Base-by-base conservation (phyloP, 2,888 invertebrate species). In the Branchellion lobata region DNA sequence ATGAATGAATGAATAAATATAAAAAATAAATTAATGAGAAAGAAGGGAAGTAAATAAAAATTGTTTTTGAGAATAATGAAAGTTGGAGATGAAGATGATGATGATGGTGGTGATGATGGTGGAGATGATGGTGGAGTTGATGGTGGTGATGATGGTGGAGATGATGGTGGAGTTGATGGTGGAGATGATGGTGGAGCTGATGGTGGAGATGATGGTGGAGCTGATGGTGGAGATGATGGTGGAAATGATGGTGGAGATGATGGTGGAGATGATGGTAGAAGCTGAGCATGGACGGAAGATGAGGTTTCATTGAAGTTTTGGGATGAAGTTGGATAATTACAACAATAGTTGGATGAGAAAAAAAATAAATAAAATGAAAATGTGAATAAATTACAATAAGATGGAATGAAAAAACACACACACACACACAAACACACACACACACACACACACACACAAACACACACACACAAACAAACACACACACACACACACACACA, bases 401-500 rank as follows among this genome's bases (percentile, higher is more conserved):
- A n/a, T n/a, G n/a, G n/a, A n/a, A n/a, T n/a, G n/a, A n/a, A 40
- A 0, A 51, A 29, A 75, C 2, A 51, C 75, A 31, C 5, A 47
- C 75, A 74, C 34, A 71, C 33, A 31, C 34, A 71, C 71, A 5
- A 71, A 27, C n/a, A n/a, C n/a, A 33, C 11, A 71, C 31, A 65
- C 65, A 65, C 29, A 65, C 65, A 71, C 31, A 71, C 71, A 71
- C n/a, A 71, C 71, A 33, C 34, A 71, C 33, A 71, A 3, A 27
- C 71, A 71, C 31, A 71, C 29, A 71, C 31, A 33, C 71, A 31
- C 31, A 71, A 8, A 71, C 34, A 71, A 8, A 71, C 34, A 71
- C 71, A 71, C 33, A 27, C 34, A 33, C 71, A 71, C 34, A 33
- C 71, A 71, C 34, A 71, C 71, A 71, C 34, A 33, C 71, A 71